Conservation (phyloP, 2,797 vertebrate genomes). For the Thunnus albacares region DNA sequence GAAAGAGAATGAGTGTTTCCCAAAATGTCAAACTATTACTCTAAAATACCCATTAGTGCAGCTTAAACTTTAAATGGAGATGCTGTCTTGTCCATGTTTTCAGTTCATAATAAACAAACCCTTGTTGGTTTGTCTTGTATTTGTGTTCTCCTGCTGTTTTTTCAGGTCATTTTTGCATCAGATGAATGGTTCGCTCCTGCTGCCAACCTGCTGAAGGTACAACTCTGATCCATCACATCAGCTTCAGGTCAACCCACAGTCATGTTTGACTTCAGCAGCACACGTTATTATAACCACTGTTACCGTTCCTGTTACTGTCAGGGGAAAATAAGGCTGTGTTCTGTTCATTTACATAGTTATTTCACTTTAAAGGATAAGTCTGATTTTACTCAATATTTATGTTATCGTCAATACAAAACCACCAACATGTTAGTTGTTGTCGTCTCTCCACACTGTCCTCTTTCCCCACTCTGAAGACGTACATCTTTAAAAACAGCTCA, state of each 20-base stretch:
- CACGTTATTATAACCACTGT: too few relatives aligned
- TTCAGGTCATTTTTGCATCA: conserved; percentile 84
- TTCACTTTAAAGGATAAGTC: neutral
- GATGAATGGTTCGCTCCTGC: conserved; percentile 88
- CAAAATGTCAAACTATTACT: too few relatives aligned
- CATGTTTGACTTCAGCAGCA: neutral
- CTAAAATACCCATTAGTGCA: too few relatives aligned
- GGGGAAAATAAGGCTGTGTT: neutral
- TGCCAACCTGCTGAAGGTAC: conserved; percentile 85
- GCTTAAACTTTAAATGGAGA: too few relatives aligned
- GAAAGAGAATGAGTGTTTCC: too few relatives aligned
- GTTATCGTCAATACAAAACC: too few relatives aligned
- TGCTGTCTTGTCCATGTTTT: neutral
- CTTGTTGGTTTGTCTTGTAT: neutral
- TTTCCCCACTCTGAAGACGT: too few relatives aligned
- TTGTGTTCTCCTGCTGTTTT: neutral
- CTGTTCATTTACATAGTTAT: neutral
- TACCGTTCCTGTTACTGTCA: neutral
- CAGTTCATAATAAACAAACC: too few relatives aligned
- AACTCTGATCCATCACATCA: neutral
- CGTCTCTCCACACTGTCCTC: too few relatives aligned
- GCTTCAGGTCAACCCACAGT: neutral
- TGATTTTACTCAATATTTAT: neutral
- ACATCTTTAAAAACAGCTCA: too few relatives aligned
- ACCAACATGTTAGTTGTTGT: too few relatives aligned